Conservation (phyloP, 2,113 vertebrate genomes). For the Ursus arctos region DNA sequence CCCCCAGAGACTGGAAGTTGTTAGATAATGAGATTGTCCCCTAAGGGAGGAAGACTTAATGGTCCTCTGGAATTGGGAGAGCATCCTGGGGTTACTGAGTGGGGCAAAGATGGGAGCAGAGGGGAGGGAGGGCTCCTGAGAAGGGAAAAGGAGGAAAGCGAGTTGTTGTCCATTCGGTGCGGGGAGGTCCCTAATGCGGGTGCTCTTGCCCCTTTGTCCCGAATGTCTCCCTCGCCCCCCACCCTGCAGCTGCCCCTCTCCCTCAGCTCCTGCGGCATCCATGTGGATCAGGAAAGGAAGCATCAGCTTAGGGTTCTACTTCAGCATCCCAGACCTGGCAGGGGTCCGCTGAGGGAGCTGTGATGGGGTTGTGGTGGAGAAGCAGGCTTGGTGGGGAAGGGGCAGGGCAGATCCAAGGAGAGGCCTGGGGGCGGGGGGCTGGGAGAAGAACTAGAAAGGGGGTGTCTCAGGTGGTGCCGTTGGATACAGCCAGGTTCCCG, state of each 20-base stretch:
- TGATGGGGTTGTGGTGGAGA: not conserved
- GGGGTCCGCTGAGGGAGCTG: not conserved
- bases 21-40: slow-evolving; percentile 41
- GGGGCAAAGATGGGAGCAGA: not conserved
- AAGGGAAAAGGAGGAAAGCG: not conserved
- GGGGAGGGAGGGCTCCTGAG: not conserved
- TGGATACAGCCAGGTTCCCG: not conserved
- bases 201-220: not conserved
- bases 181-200: not conserved
- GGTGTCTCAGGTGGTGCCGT: not conserved
- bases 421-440: not conserved
- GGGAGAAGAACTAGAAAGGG: not conserved
- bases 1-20: not conserved
- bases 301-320: not conserved
- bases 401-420: not conserved
- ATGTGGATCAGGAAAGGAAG: not conserved
- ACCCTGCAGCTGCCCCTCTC: not conserved
- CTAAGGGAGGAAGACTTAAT: not conserved
- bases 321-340: slow-evolving; percentile 8
- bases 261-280: not conserved
- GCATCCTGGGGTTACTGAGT: not conserved
- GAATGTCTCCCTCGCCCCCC: fast-evolving
- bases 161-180: not conserved
- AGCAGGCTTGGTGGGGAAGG: not conserved
- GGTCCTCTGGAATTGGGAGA: not conserved